Evolutionary conservation across 1,140 invertebrate genomes (phyloP).

Genomic region (Elymnias hypermnestra): DNA sequence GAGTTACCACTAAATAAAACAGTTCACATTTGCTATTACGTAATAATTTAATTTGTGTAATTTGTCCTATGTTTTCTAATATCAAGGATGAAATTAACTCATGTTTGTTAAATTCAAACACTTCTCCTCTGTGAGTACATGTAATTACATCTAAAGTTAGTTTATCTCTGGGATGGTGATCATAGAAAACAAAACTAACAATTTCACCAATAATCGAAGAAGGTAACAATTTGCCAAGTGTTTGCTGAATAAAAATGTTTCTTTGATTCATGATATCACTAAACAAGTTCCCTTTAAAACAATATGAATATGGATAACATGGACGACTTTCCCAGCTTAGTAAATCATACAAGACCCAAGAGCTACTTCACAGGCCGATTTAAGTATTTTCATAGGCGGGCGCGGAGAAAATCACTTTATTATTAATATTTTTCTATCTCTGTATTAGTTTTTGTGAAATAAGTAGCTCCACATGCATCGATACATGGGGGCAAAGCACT

Average conservation of each 20-base stretch:
- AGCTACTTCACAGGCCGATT: no score
- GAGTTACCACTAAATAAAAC: conserved; percentile 43
- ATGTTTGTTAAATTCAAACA: conserved; percentile 43
- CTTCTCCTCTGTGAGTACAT: conserved; percentile 39
- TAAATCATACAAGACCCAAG: no score
- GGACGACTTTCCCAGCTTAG: no score
- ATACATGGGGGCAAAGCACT: no score
- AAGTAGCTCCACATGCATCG: no score
- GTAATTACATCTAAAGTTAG: conserved; percentile 42
- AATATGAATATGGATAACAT: no score
- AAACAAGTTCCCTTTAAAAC: no score
- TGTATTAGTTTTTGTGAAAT: no score
- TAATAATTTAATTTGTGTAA: conserved; percentile 33
- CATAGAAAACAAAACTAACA: conserved; percentile 48
- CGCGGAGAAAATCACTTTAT: no score
- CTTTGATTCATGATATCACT: conserved; percentile 17
- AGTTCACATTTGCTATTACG: conserved; percentile 44
- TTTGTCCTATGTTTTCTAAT: conserved; percentile 21
- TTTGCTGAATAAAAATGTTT: conserved; percentile 10
- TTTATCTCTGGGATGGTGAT: conserved; percentile 44
- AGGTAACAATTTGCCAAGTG: conserved; percentile 19
- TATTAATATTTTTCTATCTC: no score
- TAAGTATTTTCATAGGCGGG: no score
- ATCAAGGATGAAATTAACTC: conserved; percentile 31
- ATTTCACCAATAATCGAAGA: conserved; percentile 17